Evolutionary conservation across 2,113 vertebrate genomes (phyloP), one percentile per base, ranked within the genome.

Genomic region (Hiodon alosoides): DNA sequence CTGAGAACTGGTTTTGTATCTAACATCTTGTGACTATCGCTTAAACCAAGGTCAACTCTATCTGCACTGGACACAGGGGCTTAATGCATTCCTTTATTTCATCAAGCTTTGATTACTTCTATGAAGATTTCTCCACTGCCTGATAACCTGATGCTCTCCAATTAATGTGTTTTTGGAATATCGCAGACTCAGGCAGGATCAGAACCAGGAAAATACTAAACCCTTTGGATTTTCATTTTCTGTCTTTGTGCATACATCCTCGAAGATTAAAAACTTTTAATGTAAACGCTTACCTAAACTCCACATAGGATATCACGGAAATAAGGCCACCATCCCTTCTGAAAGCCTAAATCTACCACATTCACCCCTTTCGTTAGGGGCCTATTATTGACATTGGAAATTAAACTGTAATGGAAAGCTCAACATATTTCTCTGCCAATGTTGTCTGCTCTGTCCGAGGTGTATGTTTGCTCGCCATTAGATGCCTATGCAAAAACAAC

Each of bases 31-130:
- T 82, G 85, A 82, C 80, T 80, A 85, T 85, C 85, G 54, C 82
- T 81, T 82, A 73, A 83, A 83, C 83, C 79, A 78, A 82, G 87
- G 84, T 85, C 81, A 83, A 79, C 81, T 83, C 79, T 83, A 83
- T 87, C 84, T 74, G 73, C 11, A 71, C 66, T 69, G 75, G 86
- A 88, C 85, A 86, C 47, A 53, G 71, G 83, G 84, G 86, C 85
- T 88, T 88, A 89, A 83, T 76, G 68, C 82, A 31, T 85, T 81
- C 74, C 82, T 87, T 86, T 84, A 85, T 89, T 89, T 88, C 86
- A 89, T 88, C 87, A 88, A 86, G 85, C 82, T 86, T 90, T 91
- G 87, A 91, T 91, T 90, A 90, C 86, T 90, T 88, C 80, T 87
- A 80, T 82, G 85, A 82, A 88, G 86, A 89, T 87, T 88, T 85